Evolutionary conservation across 2,888 invertebrate genomes (phyloP).

Genomic region (Acrobasis suavella): DNA sequence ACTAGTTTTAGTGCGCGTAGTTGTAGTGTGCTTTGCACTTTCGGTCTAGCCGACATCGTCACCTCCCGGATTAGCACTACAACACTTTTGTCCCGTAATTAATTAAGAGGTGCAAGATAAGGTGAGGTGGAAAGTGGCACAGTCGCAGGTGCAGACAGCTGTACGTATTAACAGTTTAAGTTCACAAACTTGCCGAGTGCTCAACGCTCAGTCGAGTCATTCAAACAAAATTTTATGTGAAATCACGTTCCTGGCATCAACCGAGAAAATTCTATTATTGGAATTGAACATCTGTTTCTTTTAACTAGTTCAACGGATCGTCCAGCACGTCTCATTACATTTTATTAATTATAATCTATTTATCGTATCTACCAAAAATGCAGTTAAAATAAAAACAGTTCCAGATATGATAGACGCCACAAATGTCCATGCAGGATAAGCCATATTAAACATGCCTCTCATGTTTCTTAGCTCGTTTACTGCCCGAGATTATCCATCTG

Average conservation of each 20-base stretch:
- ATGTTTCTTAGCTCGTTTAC: slow-evolving; percentile 57
- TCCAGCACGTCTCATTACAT: slow-evolving; percentile 26
- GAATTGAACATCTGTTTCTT: slow-evolving; percentile 32
- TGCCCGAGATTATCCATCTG: slow-evolving; percentile 63
- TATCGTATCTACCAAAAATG: too few species aligned
- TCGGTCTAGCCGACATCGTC: not conserved
- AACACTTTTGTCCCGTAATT: slow-evolving; percentile 22
- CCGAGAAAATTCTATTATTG: slow-evolving; percentile 33
- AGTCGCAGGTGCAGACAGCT: slow-evolving; percentile 26
- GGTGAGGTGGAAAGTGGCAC: slow-evolving; percentile 12
- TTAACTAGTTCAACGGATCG: slow-evolving; percentile 36
- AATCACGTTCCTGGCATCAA: slow-evolving; percentile 41
- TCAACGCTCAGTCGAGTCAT: slow-evolving; percentile 34
- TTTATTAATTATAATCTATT: too few species aligned
- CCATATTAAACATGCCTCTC: slow-evolving; percentile 59
- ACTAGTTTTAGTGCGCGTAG: too few species aligned
- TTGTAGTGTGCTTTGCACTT: slow-evolving; percentile 8
- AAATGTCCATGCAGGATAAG: slow-evolving; percentile 51
- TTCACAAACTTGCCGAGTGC: slow-evolving; percentile 34
- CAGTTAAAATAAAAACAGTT: too few species aligned
- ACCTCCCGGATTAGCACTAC: slow-evolving; percentile 4
- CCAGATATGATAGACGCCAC: slow-evolving; percentile 30
- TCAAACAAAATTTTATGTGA: slow-evolving; percentile 48
- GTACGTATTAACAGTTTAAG: slow-evolving; percentile 38
- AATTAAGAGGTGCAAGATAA: slow-evolving; percentile 18